Conservation (phyloP, 2,113 vertebrate species). For the Sapayoa aenigma region DNA sequence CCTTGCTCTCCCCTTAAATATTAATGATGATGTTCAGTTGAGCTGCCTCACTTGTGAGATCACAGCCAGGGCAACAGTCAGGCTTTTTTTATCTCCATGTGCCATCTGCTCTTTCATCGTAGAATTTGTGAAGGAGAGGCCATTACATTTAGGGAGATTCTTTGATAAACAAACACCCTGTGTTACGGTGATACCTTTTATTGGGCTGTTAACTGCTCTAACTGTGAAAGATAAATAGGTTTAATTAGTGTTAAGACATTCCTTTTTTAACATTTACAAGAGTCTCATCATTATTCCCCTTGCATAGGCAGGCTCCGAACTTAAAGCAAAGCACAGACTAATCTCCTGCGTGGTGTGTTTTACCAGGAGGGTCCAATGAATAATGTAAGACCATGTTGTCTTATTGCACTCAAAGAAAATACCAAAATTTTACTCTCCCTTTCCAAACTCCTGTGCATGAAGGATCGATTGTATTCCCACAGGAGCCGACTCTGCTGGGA, state of each 20-base stretch:
- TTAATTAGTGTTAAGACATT: not conserved
- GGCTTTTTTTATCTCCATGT: not conserved
- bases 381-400: not conserved
- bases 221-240: not conserved
- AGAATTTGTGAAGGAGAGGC: not conserved
- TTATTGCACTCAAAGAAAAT: not conserved
- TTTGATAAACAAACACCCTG: not conserved
- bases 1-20: not conserved
- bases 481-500: not conserved
- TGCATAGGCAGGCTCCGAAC: not conserved
- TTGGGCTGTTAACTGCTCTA: not conserved
- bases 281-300: constrained; percentile 1
- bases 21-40: not conserved
- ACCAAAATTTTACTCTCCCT: not conserved
- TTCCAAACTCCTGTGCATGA: not conserved
- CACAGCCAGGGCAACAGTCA: not conserved
- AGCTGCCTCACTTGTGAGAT: not conserved
- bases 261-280: not conserved
- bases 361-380: not conserved
- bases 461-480: fast-evolving
- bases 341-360: not conserved
- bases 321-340: not conserved
- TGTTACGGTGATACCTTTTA: not conserved
- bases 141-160: not conserved
- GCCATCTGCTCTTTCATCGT: constrained; percentile 2